Conservation (phyloP, 2,888 invertebrate species). For the Rhorus exstirpatorius region DNA sequence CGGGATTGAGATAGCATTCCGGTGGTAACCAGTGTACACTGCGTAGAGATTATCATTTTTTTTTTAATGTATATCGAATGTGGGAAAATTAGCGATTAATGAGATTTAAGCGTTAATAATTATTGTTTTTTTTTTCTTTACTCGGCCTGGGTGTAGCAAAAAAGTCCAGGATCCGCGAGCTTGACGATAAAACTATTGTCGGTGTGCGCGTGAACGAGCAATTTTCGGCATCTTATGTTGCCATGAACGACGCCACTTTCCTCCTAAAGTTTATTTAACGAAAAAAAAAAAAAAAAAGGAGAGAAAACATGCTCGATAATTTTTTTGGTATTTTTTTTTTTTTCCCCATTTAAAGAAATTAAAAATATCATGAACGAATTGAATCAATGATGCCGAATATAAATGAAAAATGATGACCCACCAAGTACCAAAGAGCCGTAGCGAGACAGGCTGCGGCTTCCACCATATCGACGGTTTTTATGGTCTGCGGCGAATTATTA, state of each 20-base stretch:
- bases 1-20: conserved; percentile 91
- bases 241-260: conserved; percentile 95
- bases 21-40: conserved; percentile 97
- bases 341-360: background rate
- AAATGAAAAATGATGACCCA: conserved; percentile 86
- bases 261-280: conserved; percentile 86
- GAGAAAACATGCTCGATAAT: too few relatives aligned
- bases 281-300: background rate
- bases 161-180: conserved; percentile 93
- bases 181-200: conserved; percentile 91
- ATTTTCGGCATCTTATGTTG: conserved; percentile 93
- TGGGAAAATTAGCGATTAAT: background rate
- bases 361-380: too few relatives aligned
- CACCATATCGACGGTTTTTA: conserved; percentile 91
- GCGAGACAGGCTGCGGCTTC: conserved; percentile 94
- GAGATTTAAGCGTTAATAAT: background rate
- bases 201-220: conserved; percentile 92
- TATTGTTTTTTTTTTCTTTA: conserved; percentile 87
- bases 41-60: conserved; percentile 65
- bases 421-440: conserved; percentile 95
- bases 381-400: too few relatives aligned
- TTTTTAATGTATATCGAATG: background rate
- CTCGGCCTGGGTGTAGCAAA: conserved; percentile 87
- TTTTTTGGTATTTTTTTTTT: background rate
- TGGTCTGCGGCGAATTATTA: conserved; percentile 83